Percentiles rank a stretch among this genome's conserved stretches.
Conservation (phyloP, 2,888 invertebrate genomes). For the Acholoe squamosa region DNA sequence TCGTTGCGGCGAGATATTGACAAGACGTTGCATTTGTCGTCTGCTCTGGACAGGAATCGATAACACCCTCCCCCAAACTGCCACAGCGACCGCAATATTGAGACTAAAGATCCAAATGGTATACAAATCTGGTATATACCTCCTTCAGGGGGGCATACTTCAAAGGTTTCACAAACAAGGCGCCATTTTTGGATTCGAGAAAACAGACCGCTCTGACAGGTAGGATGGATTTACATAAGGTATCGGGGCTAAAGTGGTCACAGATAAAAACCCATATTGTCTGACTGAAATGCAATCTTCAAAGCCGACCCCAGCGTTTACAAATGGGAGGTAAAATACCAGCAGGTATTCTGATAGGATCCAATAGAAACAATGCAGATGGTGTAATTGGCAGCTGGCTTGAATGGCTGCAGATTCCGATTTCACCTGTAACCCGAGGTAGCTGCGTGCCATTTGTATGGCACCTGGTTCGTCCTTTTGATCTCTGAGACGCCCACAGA, state of each 20-base stretch:
- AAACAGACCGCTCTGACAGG: not conserved
- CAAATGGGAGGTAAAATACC: not conserved
- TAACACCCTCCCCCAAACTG: not conserved
- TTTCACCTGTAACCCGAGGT: constrained; percentile 50
- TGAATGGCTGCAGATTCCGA: constrained; percentile 11
- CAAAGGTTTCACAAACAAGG: not conserved
- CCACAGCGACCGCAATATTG: not conserved
- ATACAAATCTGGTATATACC: too few species aligned
- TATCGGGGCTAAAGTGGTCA: not conserved
- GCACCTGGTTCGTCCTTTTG: constrained; percentile 43
- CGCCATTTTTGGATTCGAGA: too few species aligned
- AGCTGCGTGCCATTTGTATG: constrained; percentile 29
- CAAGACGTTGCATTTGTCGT: constrained; percentile 30
- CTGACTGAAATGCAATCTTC: not conserved
- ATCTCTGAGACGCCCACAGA: not conserved
- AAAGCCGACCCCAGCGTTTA: not conserved
- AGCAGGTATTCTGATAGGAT: not conserved
- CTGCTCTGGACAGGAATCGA: constrained; percentile 23
- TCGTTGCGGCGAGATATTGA: not conserved
- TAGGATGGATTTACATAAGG: not conserved
- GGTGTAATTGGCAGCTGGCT: constrained; percentile 43
- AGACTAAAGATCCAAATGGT: constrained; percentile 15
- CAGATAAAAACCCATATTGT: not conserved
- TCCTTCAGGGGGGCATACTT: not conserved
- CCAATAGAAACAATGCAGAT: not conserved